phyloP scores from a whole-genome alignment of 2,113 vertebrate genomes.

The Puffinus mauretanicus region DNA sequence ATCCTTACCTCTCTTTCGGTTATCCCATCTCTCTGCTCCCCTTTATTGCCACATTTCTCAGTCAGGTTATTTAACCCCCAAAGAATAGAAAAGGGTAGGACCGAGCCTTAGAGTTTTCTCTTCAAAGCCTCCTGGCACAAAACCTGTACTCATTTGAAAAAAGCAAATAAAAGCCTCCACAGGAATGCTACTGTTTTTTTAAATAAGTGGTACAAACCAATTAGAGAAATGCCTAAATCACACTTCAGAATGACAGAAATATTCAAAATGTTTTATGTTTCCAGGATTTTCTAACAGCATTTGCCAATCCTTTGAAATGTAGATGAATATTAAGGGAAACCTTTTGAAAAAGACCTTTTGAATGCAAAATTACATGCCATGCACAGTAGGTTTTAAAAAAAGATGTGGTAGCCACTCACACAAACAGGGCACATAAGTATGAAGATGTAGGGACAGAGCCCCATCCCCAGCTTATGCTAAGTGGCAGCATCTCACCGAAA shows the following conservation, averaged over 20 bases:
- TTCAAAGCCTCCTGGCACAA: not conserved
- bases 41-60: not conserved
- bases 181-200: not conserved
- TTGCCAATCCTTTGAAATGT: not conserved
- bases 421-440: not conserved
- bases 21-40: not conserved
- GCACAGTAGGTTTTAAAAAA: not conserved
- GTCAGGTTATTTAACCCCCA: not conserved
- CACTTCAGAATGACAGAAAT: not conserved
- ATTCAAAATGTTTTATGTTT: not conserved
- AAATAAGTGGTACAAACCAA: not conserved
- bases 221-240: not conserved
- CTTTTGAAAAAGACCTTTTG: not conserved
- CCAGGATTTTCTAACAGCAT: not conserved
- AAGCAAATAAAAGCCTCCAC: not conserved
- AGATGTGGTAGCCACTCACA: not conserved
- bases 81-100: not conserved
- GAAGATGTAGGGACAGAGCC: not conserved
- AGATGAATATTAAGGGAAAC: not conserved
- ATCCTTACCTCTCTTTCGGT: not conserved
- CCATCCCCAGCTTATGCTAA: not conserved
- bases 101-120: not conserved
- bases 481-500: not conserved
- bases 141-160: not conserved
- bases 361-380: not conserved